A percentile compares a stretch with the other conserved stretches of the same genome.
Conservation (phyloP, 53 echinoderm and acorn worm species). For the Henricia sp. region DNA sequence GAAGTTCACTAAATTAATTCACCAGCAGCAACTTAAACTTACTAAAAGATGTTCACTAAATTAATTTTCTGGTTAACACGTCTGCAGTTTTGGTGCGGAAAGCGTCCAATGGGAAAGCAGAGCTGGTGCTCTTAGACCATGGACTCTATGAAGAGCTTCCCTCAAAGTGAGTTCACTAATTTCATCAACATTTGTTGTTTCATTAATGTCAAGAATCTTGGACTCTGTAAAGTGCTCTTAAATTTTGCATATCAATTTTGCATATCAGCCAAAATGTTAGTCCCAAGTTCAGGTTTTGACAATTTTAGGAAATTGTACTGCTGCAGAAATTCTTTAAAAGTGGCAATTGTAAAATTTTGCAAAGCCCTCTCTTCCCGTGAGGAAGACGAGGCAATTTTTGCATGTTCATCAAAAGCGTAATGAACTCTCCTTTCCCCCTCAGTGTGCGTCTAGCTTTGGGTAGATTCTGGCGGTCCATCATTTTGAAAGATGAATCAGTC, state of each 20-base stretch:
- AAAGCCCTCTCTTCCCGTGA: too few relatives aligned
- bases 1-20: too few relatives aligned
- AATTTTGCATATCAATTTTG: neutral
- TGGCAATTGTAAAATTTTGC: too few relatives aligned
- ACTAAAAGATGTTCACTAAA: too few relatives aligned
- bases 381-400: too few relatives aligned
- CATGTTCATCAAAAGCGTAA: too few relatives aligned
- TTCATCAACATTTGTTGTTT: constrained; percentile 1
- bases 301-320: too few relatives aligned
- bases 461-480: constrained; percentile 88
- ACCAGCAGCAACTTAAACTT: too few relatives aligned
- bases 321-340: neutral
- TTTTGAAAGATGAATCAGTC: constrained; percentile 88
- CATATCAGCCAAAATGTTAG: too few relatives aligned
- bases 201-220: too few relatives aligned
- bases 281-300: too few relatives aligned
- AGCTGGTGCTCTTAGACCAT: constrained; percentile 91
- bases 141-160: constrained; percentile 97
- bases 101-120: constrained; percentile 68
- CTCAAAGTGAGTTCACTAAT: constrained; percentile 69
- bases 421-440: neutral
- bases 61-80: neutral
- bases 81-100: constrained; percentile 87
- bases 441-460: constrained; percentile 87
- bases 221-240: too few relatives aligned